Base-by-base conservation (phyloP, 2,797 vertebrate species). In the Alauda arvensis region DNA sequence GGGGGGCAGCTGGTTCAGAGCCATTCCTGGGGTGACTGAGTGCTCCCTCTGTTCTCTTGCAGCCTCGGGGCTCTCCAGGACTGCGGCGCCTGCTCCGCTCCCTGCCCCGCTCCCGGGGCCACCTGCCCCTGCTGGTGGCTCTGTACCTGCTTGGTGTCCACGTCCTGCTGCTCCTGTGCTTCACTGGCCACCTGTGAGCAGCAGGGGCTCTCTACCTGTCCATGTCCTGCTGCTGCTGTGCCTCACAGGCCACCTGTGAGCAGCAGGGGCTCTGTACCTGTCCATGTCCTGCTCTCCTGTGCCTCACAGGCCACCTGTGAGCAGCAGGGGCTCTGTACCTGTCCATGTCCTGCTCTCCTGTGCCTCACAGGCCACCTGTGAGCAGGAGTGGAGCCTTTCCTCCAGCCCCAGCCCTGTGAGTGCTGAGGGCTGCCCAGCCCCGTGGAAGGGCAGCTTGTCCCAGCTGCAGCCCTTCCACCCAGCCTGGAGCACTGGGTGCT, bases 201-300 rank as follows among this genome's bases (percentile, higher is more conserved):
- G 61, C n/a, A n/a, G n/a, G n/a, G n/a, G n/a, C n/a, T n/a, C n/a
- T n/a, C n/a, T n/a, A n/a, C n/a, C 40, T 8, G 91, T 99, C 88
- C 99, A 99, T 10, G 91, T 97, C 31, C 96, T 99, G 72, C 97
- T 99, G n/a, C 81, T 99, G 88, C 96, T 99, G 21, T 99, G 98
- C 90, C 93, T 99, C 90, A 98, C 98, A 3, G 99, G 99, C 45
- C 98, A 95, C 96, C 96, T 99, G 21, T 99, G 96, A 98, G 70
- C 52, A 62, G 61, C n/a, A n/a, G n/a, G n/a, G n/a, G n/a, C n/a
- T n/a, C n/a, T n/a, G n/a, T n/a, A n/a, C n/a, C 40, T 8, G 91
- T 99, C 88, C 99, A 99, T 10, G 91, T 97, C 31, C 96, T 99
- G 72, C 97, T 99, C 81, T 99, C 89, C 96, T 99, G 21, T 99